These are phyloP conservation scores for Philereme vetulata DNA, from an alignment of 2,888 invertebrate genomes.

Conservation along the genomic window DNA sequence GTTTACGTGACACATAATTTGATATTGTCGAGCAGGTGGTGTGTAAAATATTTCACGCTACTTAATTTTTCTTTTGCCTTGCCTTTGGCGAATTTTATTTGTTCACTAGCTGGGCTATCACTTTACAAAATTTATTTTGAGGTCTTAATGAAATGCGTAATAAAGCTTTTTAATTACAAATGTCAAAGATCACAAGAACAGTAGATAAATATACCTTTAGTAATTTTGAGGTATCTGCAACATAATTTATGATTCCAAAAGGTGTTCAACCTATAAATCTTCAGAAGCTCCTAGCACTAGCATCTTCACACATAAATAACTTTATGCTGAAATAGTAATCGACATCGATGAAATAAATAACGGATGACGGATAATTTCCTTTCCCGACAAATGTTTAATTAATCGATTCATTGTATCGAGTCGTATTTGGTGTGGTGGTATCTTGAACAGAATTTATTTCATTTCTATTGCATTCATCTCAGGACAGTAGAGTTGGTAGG, in stretches of 20 bases:
- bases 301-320: conserved; percentile 34
- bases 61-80: too few species aligned
- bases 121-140: too few species aligned
- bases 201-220: too few species aligned
- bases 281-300: conserved; percentile 15
- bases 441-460: conserved; percentile 36
- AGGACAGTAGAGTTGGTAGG: conserved; percentile 8
- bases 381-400: conserved; percentile 41
- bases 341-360: conserved; percentile 31
- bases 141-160: too few species aligned
- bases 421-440: conserved; percentile 35
- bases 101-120: too few species aligned
- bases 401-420: conserved; percentile 40
- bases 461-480: conserved; percentile 26
- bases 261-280: conserved; percentile 20
- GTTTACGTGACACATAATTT: too few species aligned
- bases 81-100: too few species aligned
- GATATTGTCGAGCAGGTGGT: too few species aligned
- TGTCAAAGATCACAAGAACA: too few species aligned
- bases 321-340: conserved; percentile 31
- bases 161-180: too few species aligned
- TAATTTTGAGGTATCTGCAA: too few species aligned
- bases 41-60: too few species aligned
- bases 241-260: conserved; percentile 2
- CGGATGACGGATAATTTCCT: conserved; percentile 32